Base-by-base conservation (phyloP, 2,888 invertebrate genomes). In the Tetragonisca angustula region DNA sequence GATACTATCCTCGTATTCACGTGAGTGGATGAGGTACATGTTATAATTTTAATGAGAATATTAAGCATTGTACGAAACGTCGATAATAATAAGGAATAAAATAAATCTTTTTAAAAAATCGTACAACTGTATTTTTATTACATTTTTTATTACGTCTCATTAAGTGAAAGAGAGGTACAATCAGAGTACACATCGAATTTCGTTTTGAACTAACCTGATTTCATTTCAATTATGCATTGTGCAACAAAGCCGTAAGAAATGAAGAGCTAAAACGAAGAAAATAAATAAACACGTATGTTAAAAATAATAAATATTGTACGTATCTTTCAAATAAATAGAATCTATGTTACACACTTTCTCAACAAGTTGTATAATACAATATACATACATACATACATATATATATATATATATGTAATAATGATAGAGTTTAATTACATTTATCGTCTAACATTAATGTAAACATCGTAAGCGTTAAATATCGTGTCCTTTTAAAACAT, bases 61-160 rank as follows among this genome's bases (percentile, higher is more conserved):
- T 76, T 90, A 90, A 92, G 87, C 88, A 90, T 89, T 92, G 91
- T 90, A 90, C 84, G 87, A 89, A 59, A 90, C 85, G 84, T 87
- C 79, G 76, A 81, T 84, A 84, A 88, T 88, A 74, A 85, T 79
- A 81, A 86, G 86, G 76, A 80, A 88, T 86, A 49, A 86, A 90
- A 89, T 89, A 74, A 86, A 87, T 85, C 81, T 92, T 91, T 91
- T 88, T 88, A 87, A 91, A 87, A 83, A 88, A 89, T 52, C 65
- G 73, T 70, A 74, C 21, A 49, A 24, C 43, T 56, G 64, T 73
- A 80, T 67, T 62, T 49, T 56, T 52, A 80, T 62, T 15, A 50
- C 50, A 68, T 43, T 76, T 36, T 36, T 36, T 36, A 36, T 50
- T 49, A 52, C 62, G 24, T 17, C 19, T 56, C 65, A 50, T n/a